Base-by-base conservation (phyloP, 2,888 invertebrate species). In the Acronicta leporina region DNA sequence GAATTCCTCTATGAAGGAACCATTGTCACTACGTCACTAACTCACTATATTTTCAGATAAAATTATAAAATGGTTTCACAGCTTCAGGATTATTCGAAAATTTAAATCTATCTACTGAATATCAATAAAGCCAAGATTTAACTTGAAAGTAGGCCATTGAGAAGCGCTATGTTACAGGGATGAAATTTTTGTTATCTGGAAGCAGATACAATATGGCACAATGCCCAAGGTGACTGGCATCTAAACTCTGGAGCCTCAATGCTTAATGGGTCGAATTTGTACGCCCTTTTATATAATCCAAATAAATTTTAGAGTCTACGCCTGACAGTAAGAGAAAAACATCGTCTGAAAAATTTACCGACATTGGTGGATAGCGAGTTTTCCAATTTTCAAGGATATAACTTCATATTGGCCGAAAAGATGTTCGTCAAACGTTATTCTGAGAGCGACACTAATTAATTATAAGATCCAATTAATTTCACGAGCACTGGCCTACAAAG, bases 151-250 rank as follows among this genome's bases (percentile, higher is more conserved):
- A 40, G 46, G 52, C 14, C 41, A 40, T 20, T 25, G 45, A 33
- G 52, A 42, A 44, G 27, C 25, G n/a, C 42, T 13, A 11, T 9
- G 11, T 7, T 15, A 15, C 25, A n/a, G 5, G 44, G 35, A 35
- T 60, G 38, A 14, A 43, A 51, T 60, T 44, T 44, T 40, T 40
- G 30, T 68, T 54, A 64, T 69, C 57, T 20, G 48, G 33, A 46
- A 38, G 48, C 30, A 57, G 5, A 30, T 9, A 30, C n/a, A 44
- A 46, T 53, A 40, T 79, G 82, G 79, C 79, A 69, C 3, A 38
- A 8, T 73, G 76, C 75, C 80, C 79, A 82, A 81, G 78, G 79
- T 59, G 56, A 53, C 27, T 47, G 59, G 58, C 44, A 62, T 57
- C 55, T 46, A 15, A 47, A 63, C 14, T 59, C 49, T 44, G 46